These are phyloP conservation scores for Misgurnus anguillicaudatus DNA, from an alignment of 2,113 vertebrate genomes.

Conservation along the genomic window DNA sequence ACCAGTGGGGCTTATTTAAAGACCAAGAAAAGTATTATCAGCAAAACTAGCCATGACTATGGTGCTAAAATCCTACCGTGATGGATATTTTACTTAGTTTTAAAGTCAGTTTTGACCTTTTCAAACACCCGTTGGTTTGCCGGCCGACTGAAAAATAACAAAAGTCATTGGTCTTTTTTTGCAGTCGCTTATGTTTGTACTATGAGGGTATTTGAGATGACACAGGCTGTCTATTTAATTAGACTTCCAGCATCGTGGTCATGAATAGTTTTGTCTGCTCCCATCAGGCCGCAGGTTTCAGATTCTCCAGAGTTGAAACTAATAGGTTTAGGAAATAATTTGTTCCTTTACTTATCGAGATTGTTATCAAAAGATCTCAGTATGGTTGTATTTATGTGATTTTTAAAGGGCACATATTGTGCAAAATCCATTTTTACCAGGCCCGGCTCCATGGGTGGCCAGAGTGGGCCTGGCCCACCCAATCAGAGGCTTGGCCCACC, in stretches of 20 bases:
- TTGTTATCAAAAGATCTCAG: background rate
- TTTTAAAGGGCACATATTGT: background rate
- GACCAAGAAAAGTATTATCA: background rate
- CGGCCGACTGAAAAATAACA: background rate
- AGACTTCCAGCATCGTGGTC: background rate
- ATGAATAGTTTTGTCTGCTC: background rate
- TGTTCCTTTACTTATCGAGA: slow-evolving; percentile 1
- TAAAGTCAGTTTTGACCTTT: slow-evolving; percentile 2
- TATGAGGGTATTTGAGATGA: background rate
- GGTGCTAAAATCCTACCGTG: no score
- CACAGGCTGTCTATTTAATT: background rate
- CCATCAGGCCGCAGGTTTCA: background rate
- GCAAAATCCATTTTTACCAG: no score
- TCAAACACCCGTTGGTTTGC: background rate
- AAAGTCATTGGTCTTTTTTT: slow-evolving; percentile 1
- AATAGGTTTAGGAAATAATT: slow-evolving; percentile 29
- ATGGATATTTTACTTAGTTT: background rate
- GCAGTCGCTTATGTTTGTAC: background rate
- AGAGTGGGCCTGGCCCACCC: no score
- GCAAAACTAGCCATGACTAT: no score
- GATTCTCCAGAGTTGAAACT: slow-evolving; percentile 12
- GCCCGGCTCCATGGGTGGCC: no score
- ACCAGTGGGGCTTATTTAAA: background rate
- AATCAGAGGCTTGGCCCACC: no score
- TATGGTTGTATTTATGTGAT: background rate